These are phyloP conservation scores for Venustoraphidia nigricollis DNA, from an alignment of 2,888 invertebrate genomes.

Conservation along the genomic window DNA sequence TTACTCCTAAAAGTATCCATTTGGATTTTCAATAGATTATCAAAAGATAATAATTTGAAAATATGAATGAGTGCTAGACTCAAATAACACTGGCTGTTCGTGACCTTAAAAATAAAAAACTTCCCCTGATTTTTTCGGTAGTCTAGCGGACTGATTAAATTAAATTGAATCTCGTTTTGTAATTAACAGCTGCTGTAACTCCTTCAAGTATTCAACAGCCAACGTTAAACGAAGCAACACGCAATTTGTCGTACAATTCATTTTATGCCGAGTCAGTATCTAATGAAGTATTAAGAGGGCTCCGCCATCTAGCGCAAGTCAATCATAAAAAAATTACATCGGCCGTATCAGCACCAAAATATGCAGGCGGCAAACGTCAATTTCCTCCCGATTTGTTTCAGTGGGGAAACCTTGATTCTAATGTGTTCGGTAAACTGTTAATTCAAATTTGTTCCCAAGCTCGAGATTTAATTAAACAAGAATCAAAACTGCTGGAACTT, in stretches of 20 bases:
- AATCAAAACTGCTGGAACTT: slow-evolving; percentile 35
- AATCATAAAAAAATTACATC: slow-evolving; percentile 12
- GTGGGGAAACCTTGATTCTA: slow-evolving; percentile 22
- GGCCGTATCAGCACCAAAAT: slow-evolving; percentile 8
- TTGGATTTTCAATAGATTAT: too few species aligned
- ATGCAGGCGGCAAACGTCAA: slow-evolving; percentile 3
- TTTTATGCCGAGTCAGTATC: slow-evolving; percentile 36
- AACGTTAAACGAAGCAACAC: slow-evolving; percentile 17
- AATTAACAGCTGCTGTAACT: background rate
- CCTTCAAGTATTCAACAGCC: slow-evolving; percentile 3
- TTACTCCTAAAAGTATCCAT: too few species aligned
- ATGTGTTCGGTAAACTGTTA: slow-evolving; percentile 31
- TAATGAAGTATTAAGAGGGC: slow-evolving; percentile 38
- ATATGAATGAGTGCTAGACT: too few species aligned
- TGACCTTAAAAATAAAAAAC: too few species aligned
- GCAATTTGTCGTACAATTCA: slow-evolving; percentile 31
- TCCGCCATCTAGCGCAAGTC: slow-evolving; percentile 31
- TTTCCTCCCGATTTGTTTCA: slow-evolving; percentile 4
- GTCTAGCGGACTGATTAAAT: too few species aligned
- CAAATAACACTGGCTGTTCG: too few species aligned
- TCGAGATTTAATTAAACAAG: slow-evolving; percentile 30
- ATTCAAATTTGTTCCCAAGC: slow-evolving; percentile 33
- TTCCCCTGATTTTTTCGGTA: too few species aligned
- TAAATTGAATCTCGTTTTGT: background rate
- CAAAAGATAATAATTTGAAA: too few species aligned